Percentiles rank a stretch among this genome's conserved stretches.
Conservation (phyloP, 2,888 invertebrate species). For the Argyra leucocephala region DNA sequence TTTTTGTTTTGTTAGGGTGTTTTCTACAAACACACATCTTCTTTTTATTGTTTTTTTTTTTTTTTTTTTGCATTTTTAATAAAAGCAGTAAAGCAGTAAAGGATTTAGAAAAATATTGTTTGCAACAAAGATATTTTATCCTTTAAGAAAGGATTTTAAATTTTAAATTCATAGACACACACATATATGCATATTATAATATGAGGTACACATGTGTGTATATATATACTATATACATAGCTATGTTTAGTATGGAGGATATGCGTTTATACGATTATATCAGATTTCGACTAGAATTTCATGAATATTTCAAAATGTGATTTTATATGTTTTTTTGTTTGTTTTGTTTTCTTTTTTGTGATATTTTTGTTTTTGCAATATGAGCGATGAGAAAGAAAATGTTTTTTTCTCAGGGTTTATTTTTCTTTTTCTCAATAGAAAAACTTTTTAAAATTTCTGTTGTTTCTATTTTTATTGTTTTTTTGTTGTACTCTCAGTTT, state of each 20-base stretch:
- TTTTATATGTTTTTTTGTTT: background rate
- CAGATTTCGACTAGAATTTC: background rate
- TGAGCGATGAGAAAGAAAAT: too few species aligned
- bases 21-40: too few species aligned
- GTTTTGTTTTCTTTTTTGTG: background rate
- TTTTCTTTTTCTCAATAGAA: too few species aligned
- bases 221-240: background rate
- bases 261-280: background rate
- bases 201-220: background rate
- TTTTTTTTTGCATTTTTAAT: too few species aligned
- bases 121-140: background rate
- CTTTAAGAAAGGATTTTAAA: conserved; percentile 3
- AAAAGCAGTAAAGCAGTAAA: too few species aligned
- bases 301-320: conserved; percentile 4
- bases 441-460: too few species aligned
- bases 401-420: too few species aligned
- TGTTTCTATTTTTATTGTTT: too few species aligned
- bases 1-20: too few species aligned
- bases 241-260: background rate
- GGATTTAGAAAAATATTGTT: too few species aligned
- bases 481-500: too few species aligned
- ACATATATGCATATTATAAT: background rate
- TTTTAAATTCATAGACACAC: background rate
- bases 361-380: background rate
- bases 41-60: too few species aligned